Evolutionary conservation across 2,797 vertebrate genomes (phyloP).

Genomic region (Amblyopsis hoosieri): DNA sequence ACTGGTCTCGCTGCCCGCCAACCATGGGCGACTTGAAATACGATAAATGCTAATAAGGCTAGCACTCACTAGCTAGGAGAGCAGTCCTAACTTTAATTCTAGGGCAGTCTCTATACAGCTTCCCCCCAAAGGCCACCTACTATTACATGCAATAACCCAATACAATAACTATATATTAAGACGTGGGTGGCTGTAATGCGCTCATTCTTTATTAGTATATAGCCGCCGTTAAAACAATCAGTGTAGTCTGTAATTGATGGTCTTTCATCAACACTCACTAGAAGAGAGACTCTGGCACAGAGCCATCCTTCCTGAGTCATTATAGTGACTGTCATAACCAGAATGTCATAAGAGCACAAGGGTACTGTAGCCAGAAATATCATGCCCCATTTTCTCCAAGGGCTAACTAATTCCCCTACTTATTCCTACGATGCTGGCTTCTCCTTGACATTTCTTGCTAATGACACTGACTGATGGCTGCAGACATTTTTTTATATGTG

Average conservation of each 20-base stretch:
- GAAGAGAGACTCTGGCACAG: constrained; percentile 30
- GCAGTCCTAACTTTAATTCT: constrained; percentile 1
- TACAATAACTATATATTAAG: background rate
- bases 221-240: background rate
- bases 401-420: constrained; percentile 24
- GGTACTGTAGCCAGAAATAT: constrained; percentile 39
- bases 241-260: constrained; percentile 9
- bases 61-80: no score
- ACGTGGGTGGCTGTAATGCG: constrained; percentile 11
- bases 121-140: constrained; percentile 11
- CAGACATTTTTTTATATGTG: constrained; percentile 23
- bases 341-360: constrained; percentile 9
- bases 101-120: constrained; percentile 19
- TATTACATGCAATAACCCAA: constrained; percentile 13
- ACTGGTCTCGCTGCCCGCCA: no score
- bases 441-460: constrained; percentile 69
- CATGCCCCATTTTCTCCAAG: constrained; percentile 27
- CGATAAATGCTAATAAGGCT: no score
- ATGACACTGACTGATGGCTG: constrained; percentile 47
- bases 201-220: constrained; percentile 19
- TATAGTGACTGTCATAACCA: constrained; percentile 29
- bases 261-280: constrained; percentile 28
- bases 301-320: constrained; percentile 39
- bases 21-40: no score
- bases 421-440: constrained; percentile 36